phyloP scores from a whole-genome alignment of 2,113 vertebrate genomes.

The Larimichthys crocea region DNA sequence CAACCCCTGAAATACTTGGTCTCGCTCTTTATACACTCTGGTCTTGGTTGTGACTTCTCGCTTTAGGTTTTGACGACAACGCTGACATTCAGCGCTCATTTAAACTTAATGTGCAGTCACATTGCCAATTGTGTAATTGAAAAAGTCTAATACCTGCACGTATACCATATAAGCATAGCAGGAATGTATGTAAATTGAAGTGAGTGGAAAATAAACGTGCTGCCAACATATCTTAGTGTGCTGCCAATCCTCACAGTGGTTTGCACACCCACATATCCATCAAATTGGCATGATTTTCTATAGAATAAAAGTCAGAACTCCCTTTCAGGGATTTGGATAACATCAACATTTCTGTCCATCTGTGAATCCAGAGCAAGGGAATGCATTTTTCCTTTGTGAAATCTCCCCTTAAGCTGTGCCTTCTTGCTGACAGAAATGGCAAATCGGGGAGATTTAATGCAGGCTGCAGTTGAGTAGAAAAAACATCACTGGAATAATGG shows the following conservation, averaged over 20 bases:
- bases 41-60: too few species aligned
- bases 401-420: conserved; percentile 3
- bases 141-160: background rate
- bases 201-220: background rate
- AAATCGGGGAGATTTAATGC: conserved; percentile 27
- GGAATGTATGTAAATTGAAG: background rate
- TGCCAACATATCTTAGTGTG: background rate
- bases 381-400: background rate
- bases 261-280: background rate
- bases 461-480: background rate
- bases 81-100: background rate
- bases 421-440: conserved; percentile 8
- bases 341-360: conserved; percentile 26
- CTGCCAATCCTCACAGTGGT: background rate
- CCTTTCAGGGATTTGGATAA: conserved; percentile 15
- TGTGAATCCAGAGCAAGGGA: conserved; percentile 1
- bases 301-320: conserved; percentile 28
- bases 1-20: too few species aligned
- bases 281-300: background rate
- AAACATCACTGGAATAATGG: conserved; percentile 15
- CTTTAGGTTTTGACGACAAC: too few species aligned
- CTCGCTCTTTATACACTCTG: too few species aligned
- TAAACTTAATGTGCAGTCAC: background rate
- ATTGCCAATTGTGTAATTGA: background rate
- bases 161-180: background rate